Percentiles rank a stretch among this genome's conserved stretches.
Evolutionary conservation across 2,113 vertebrate genomes (phyloP).

Genomic region (Engystomops pustulosus): DNA sequence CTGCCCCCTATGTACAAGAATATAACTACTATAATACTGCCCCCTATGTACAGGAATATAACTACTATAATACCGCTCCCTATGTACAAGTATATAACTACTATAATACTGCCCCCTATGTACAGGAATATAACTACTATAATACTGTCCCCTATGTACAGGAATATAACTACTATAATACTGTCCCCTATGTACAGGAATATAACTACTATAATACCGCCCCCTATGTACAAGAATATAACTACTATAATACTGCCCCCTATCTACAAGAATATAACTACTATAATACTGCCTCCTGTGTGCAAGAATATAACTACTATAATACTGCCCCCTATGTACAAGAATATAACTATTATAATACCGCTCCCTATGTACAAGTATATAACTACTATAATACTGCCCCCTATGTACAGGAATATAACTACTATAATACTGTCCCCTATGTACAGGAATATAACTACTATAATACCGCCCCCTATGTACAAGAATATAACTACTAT

Average conservation of each 20-base stretch:
- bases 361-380: background rate
- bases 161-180: slow-evolving; percentile 22
- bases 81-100: slow-evolving; percentile 17
- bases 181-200: background rate
- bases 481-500: too few relatives aligned
- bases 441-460: background rate
- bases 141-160: slow-evolving; percentile 15
- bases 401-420: slow-evolving; percentile 1
- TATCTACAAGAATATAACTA: slow-evolving; percentile 3
- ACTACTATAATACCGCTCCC: slow-evolving; percentile 8
- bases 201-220: slow-evolving; percentile 17
- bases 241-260: slow-evolving; percentile 17
- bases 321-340: background rate
- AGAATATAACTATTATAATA: too few relatives aligned
- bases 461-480: too few relatives aligned
- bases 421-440: background rate
- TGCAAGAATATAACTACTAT: slow-evolving; percentile 7
- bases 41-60: slow-evolving; percentile 15
- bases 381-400: background rate
- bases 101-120: slow-evolving; percentile 12
- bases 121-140: slow-evolving; percentile 12
- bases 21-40: slow-evolving; percentile 12
- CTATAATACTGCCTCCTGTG: background rate
- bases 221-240: slow-evolving; percentile 13
- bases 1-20: background rate